A percentile compares a stretch with the other conserved stretches of the same genome.
These are phyloP conservation scores for Sebastes oblongus DNA, from an alignment of 2,797 vertebrate genomes.

Conservation along the genomic window DNA sequence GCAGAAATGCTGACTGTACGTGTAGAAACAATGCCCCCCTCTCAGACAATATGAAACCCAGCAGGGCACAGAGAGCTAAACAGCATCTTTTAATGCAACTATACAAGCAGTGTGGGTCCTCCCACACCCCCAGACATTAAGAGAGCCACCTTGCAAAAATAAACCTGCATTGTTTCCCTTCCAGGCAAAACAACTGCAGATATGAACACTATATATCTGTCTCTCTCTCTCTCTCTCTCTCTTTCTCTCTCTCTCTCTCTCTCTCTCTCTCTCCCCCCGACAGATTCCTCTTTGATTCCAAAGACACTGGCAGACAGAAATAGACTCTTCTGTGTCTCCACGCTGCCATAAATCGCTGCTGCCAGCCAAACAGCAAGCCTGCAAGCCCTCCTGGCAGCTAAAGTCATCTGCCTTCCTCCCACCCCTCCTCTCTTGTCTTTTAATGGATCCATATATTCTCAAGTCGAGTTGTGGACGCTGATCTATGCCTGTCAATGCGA, in stretches of 20 bases:
- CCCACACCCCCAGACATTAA: slow-evolving; percentile 8
- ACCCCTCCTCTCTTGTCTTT: slow-evolving; percentile 24
- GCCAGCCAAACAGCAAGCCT: slow-evolving; percentile 43
- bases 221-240: slow-evolving; percentile 35
- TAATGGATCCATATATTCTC: slow-evolving; percentile 62
- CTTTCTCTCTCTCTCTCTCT: slow-evolving; percentile 29
- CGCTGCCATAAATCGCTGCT: slow-evolving; percentile 73
- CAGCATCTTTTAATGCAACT: slow-evolving; percentile 27
- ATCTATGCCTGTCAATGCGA: slow-evolving; percentile 46
- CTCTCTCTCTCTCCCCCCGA: slow-evolving; percentile 28
- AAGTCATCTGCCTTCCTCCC: slow-evolving; percentile 37
- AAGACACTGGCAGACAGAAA: slow-evolving; percentile 77
- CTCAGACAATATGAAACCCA: slow-evolving; percentile 25
- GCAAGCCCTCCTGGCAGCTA: slow-evolving; percentile 47
- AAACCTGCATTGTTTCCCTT: slow-evolving; percentile 46
- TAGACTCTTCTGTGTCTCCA: slow-evolving; percentile 73
- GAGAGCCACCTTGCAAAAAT: slow-evolving; percentile 48
- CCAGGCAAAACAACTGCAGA: slow-evolving; percentile 47
- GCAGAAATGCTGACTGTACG: slow-evolving; percentile 31
- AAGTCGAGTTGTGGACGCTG: slow-evolving; percentile 41
- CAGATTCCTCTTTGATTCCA: slow-evolving; percentile 72
- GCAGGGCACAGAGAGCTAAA: slow-evolving; percentile 4
- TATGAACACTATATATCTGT: slow-evolving; percentile 59
- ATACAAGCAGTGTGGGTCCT: neutral
- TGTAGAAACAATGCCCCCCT: slow-evolving; percentile 1